These are phyloP conservation scores for Protomyctophum bolini DNA, from an alignment of 2,113 vertebrate genomes.

Conservation along the genomic window DNA sequence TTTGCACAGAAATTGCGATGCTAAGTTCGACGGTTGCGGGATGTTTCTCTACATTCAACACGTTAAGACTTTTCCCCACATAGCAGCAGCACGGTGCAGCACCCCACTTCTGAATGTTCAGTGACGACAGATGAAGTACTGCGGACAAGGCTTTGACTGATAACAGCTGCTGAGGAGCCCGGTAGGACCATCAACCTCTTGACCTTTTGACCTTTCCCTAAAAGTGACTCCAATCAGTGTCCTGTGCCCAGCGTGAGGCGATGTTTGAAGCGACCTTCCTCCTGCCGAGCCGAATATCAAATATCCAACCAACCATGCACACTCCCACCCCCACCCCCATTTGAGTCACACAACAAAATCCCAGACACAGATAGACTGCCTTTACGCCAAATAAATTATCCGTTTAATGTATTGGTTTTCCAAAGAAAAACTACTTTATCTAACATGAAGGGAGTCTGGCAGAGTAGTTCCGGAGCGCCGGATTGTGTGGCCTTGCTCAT, in stretches of 20 bases:
- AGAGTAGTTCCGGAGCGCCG: no score
- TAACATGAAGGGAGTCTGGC: no score
- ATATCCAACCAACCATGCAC: background rate
- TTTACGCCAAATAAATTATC: conserved; percentile 10
- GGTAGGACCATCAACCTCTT: conserved; percentile 46
- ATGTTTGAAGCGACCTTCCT: conserved; percentile 30
- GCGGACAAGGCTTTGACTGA: conserved; percentile 42
- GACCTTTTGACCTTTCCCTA: conserved; percentile 48
- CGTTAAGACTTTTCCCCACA: conserved; percentile 16
- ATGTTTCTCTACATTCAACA: conserved; percentile 4
- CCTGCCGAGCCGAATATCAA: background rate
- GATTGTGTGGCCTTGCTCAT: no score
- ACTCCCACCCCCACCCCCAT: background rate
- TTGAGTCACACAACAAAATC: background rate
- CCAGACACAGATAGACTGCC: background rate
- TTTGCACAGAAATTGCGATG: conserved; percentile 21
- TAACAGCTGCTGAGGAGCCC: conserved; percentile 55
- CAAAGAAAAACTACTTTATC: no score
- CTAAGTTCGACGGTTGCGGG: conserved; percentile 30
- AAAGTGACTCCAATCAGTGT: conserved; percentile 36
- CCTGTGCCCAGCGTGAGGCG: conserved; percentile 17
- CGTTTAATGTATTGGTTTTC: no score
- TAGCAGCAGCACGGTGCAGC: background rate
- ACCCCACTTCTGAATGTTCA: conserved; percentile 21
- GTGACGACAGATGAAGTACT: conserved; percentile 18